Base-by-base conservation (phyloP, 2,113 vertebrate species). In the Mormyrus iriodes region DNA sequence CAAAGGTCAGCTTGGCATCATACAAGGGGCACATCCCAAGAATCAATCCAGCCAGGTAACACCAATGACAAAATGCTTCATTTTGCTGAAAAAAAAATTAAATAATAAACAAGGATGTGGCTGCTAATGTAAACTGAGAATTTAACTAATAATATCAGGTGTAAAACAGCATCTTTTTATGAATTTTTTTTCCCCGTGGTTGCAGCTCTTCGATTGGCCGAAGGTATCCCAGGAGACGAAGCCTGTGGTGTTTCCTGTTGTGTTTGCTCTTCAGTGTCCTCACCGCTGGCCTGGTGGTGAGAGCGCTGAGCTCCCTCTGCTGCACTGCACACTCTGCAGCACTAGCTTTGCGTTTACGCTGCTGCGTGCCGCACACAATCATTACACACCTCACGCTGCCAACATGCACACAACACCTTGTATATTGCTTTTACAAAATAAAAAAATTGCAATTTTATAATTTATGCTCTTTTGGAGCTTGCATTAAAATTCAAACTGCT, bases 161-260 rank as follows among this genome's bases (percentile, higher is more conserved):
- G 44, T 27, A 48, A 85, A 3, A 7, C 2, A 2, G 12, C 21
- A 85, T n/a, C 53, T 4, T 65, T 69, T 31, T 52, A 27, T 65
- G n/a, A 27, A 27, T 69, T 3, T 19, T 27, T 51, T 82, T 82
- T 87, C 19, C n/a, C 58, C 35, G 88, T 82, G 10, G 91, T 87
- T 88, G 3, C 92, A 98, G 97, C 83, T 98, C 97, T n/a, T 98
- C 97, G 10, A 96, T 98, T 92, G 97, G 97, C 7, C 95, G 94
- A 86, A 93, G 95, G 42, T 98, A 97, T 91, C 96, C 97, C 24
- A 94, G 96, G 91, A 97, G 96, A 92, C 93, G 95, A 93, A 97
- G 97, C 92, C 85, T 96, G 85, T 93, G 96, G 91, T 97, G 97
- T 85, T 96, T 97, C 91, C 86, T 97, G 90, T 90, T 97, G 90